Percentiles rank a stretch among this genome's conserved stretches.
Conservation (phyloP, 2,797 vertebrate species). For the Ateles fusciceps region DNA sequence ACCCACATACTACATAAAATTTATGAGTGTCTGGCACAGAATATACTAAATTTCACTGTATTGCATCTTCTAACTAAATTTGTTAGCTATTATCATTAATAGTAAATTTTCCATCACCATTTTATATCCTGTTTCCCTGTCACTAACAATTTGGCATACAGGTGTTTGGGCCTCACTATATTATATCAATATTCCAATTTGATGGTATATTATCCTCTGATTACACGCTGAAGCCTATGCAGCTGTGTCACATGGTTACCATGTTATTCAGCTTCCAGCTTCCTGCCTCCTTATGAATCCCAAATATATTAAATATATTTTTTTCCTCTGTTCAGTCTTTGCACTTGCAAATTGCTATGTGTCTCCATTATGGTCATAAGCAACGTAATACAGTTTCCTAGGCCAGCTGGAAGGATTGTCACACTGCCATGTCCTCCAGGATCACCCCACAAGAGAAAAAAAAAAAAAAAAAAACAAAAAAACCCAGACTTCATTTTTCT, state of each 20-base stretch:
- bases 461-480: not conserved
- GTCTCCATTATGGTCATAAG: not conserved
- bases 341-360: not conserved
- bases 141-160: not conserved
- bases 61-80: not conserved
- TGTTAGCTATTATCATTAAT: not conserved
- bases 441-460: not conserved
- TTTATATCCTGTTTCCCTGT: not conserved
- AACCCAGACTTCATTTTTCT: not conserved
- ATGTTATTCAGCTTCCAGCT: not conserved
- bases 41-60: not conserved
- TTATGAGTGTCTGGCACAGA: not conserved
- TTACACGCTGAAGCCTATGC: not conserved
- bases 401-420: not conserved
- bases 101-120: not conserved
- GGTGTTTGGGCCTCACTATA: not conserved
- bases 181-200: not conserved
- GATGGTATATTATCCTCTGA: not conserved
- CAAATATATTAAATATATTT: not conserved
- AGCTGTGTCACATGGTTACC: not conserved
- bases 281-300: not conserved
- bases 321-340: not conserved
- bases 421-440: not conserved
- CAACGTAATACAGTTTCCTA: not conserved
- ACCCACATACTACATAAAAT: not conserved